These are phyloP conservation scores for Paracanthobrama guichenoti DNA, from an alignment of 2,113 vertebrate species.

Conservation along the genomic window DNA sequence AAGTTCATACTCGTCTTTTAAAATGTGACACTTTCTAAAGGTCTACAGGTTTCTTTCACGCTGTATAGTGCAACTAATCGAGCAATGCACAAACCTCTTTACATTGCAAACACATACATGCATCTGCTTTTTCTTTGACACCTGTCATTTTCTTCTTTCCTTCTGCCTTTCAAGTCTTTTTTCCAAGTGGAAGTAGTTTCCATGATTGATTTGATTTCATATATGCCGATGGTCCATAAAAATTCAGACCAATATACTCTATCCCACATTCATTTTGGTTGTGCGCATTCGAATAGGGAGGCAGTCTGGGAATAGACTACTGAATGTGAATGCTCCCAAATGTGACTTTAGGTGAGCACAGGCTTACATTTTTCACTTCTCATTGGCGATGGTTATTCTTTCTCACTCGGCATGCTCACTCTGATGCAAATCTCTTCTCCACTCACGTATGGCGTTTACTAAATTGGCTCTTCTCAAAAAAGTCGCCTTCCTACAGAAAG, in stretches of 20 bases:
- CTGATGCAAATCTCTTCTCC: slow-evolving; percentile 38
- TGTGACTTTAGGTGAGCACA: slow-evolving; percentile 12
- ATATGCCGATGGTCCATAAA: slow-evolving; percentile 2
- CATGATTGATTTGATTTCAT: slow-evolving; percentile 5
- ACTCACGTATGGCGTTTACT: slow-evolving; percentile 25
- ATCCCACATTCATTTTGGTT: neutral
- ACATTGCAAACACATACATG: neutral
- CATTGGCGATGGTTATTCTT: slow-evolving; percentile 31
- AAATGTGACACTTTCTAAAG: neutral
- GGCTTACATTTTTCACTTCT: slow-evolving; percentile 22
- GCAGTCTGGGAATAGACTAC: slow-evolving; percentile 28
- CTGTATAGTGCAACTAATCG: neutral
- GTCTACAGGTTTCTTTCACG: neutral
- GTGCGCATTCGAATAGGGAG: slow-evolving; percentile 15
- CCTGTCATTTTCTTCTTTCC: neutral
- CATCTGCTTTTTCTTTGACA: neutral
- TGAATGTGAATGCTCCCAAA: slow-evolving; percentile 27
- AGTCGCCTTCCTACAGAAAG: slow-evolving; percentile 21
- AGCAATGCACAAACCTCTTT: neutral
- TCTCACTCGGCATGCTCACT: slow-evolving; percentile 5
- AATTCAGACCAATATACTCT: slow-evolving; percentile 24
- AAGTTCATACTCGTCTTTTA: neutral
- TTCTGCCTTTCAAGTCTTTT: neutral
- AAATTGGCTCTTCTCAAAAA: slow-evolving; percentile 48
- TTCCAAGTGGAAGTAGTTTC: slow-evolving; percentile 4